These are phyloP conservation scores for Pseudopipra pipra DNA, from an alignment of 2,113 vertebrate genomes.

Conservation along the genomic window DNA sequence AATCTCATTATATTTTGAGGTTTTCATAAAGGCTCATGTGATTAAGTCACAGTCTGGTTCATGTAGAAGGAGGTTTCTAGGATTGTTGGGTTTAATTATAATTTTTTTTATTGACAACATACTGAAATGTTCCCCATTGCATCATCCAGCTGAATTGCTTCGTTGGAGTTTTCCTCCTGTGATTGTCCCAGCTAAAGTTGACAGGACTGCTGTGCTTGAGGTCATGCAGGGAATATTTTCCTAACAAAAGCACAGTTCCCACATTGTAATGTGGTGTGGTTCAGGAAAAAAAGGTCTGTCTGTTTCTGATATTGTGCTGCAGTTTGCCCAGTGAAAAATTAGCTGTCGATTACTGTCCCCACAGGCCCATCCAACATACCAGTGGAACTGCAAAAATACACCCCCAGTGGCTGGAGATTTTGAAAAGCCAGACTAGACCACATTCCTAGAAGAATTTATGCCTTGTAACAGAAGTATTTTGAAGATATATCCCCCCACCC, in stretches of 20 bases:
- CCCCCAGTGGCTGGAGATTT: neutral
- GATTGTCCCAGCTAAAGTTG: neutral
- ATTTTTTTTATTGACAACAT: neutral
- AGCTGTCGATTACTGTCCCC: neutral
- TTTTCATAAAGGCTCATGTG: neutral
- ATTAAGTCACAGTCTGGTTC: neutral
- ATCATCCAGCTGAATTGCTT: neutral
- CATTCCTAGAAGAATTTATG: neutral
- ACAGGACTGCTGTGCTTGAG: neutral
- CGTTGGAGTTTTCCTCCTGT: neutral
- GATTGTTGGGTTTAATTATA: neutral
- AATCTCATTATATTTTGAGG: neutral
- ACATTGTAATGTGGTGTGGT: neutral
- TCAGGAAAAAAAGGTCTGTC: neutral
- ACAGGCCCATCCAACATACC: neutral
- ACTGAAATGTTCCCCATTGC: neutral
- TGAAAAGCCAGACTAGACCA: neutral
- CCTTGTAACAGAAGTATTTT: neutral
- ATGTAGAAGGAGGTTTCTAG: neutral
- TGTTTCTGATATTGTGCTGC: neutral
- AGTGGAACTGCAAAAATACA: neutral
- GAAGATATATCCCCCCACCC: neutral
- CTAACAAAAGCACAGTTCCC: neutral
- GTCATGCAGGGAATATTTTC: neutral
- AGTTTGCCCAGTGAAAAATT: neutral